Evolutionary conservation across 2,113 vertebrate genomes (phyloP).

Genomic region (Ctenomys sociabilis): DNA sequence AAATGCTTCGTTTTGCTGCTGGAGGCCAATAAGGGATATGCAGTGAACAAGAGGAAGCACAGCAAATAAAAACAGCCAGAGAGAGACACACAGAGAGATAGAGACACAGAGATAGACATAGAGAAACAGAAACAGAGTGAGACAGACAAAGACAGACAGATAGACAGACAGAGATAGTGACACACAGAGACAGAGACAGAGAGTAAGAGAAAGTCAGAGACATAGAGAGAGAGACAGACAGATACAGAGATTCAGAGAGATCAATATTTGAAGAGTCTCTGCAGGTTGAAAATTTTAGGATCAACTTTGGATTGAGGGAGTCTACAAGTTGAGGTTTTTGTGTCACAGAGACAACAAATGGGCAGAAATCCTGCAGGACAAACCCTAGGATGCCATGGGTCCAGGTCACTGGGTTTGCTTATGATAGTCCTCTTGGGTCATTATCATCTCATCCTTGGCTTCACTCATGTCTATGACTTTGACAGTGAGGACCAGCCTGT

Average conservation of each 20-base stretch:
- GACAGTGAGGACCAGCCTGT: neutral
- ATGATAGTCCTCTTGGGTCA: neutral
- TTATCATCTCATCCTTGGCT: neutral
- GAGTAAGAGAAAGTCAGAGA: neutral
- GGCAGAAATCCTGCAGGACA: neutral
- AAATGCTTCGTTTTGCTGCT: neutral
- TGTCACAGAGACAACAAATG: neutral
- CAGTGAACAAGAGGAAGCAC: neutral
- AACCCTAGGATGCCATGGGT: neutral
- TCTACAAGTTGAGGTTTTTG: neutral
- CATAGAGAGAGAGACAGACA: accelerated
- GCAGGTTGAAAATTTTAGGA: neutral
- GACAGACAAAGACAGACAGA: neutral
- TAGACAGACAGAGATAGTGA: neutral
- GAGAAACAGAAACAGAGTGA: neutral
- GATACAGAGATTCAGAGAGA: no score
- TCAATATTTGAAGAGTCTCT: neutral
- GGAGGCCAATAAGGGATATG: neutral
- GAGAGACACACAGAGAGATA: neutral
- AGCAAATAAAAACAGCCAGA: neutral
- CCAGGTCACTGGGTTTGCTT: neutral
- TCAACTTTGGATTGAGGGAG: neutral
- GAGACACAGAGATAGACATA: neutral
- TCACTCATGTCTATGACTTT: neutral
- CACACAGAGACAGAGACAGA: neutral